These are phyloP conservation scores for Siniperca obscura DNA, from an alignment of 2,797 vertebrate species.

Conservation along the genomic window DNA sequence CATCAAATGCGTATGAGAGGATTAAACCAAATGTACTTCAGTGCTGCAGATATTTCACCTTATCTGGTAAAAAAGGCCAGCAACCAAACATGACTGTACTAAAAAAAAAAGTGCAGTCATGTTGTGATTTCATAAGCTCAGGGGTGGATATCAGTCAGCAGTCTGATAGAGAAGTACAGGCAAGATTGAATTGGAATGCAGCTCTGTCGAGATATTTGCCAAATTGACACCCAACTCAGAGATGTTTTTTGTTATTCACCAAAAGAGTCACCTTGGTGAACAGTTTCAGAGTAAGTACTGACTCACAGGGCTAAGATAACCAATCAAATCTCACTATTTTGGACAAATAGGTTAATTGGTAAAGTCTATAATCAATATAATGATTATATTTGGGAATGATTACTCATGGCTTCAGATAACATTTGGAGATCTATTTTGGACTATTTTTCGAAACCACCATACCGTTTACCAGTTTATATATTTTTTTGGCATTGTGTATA, in stretches of 20 bases:
- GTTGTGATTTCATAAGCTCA: background rate
- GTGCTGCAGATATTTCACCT: background rate
- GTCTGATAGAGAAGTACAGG: constrained; percentile 1
- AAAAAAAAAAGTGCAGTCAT: background rate
- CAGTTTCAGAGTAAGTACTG: background rate
- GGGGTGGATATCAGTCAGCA: background rate
- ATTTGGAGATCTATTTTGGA: background rate
- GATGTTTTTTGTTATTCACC: background rate
- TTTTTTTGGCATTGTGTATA: too few species aligned
- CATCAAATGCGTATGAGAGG: background rate
- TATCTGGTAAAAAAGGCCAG: background rate
- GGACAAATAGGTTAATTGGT: background rate
- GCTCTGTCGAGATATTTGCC: background rate
- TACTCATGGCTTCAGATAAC: background rate
- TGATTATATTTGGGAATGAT: background rate
- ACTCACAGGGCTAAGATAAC: background rate
- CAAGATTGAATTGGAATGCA: constrained; percentile 34
- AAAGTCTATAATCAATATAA: too few species aligned
- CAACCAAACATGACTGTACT: background rate
- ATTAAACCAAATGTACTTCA: background rate
- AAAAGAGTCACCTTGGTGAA: background rate
- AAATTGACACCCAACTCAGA: background rate
- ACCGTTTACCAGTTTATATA: too few species aligned
- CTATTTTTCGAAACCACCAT: too few species aligned
- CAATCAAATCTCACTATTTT: background rate